Evolutionary conservation across 2,888 invertebrate genomes (phyloP), one percentile per base, ranked within the genome.

Genomic region (Sussaba pulchella): DNA sequence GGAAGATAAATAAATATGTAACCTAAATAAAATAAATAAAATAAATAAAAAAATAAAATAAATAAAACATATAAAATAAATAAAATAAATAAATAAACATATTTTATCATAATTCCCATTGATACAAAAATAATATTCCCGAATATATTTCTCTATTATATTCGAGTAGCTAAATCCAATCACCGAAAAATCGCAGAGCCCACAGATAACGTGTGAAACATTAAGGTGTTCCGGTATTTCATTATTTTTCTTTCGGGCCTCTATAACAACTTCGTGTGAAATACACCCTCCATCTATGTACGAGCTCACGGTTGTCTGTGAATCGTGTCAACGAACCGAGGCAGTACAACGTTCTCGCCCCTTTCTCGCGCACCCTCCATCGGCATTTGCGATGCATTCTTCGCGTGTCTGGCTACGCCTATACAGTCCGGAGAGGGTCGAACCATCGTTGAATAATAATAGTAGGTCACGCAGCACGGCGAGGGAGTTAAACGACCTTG

Each of bases 401-500:
- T 52, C 52, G 52, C n/a, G 24, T 52, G 24, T 24, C 10, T 52
- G 21, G n/a, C 19, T 21, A 47, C n/a, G 31, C 31, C 31, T 5
- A 2, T 2, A 6, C 24, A 21, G 52, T 26, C 2, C 12, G 12
- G 21, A 12, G 24, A 52, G 52, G 52, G 52, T 52, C 24, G 21
- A 24, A 52, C 24, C 52, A 52, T 52, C 52, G 24, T 21, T 24
- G 52, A 52, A 52, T 24, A 52, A 24, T 52, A 52, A 24, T 24
- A 52, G 52, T 52, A 21, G 52, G 52, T 52, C 52, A 52, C 24
- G 24, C 52, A n/a, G 24, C 21, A 3, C 5, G 12, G 0, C 19
- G 6, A 50, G 50, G 50, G 21, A 21, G 10, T 50, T 19, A 50
- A 50, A 24, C 24, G 52, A 52, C 52, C 52, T 52, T 52, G 52